Evolutionary conservation across 1,140 invertebrate genomes (phyloP).

Genomic region (Eufriesea mexicana): DNA sequence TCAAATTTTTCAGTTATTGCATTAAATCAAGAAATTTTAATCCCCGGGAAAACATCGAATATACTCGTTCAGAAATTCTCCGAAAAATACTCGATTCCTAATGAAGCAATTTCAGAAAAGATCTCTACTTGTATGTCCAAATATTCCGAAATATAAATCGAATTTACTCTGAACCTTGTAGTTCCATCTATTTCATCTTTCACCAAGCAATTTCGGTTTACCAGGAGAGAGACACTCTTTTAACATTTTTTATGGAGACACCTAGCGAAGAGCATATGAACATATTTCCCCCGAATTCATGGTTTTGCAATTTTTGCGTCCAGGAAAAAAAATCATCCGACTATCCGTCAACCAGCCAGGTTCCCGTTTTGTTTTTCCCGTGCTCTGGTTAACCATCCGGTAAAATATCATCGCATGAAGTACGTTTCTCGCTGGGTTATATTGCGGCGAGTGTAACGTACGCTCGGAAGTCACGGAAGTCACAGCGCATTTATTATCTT

Average conservation of each 20-base stretch:
- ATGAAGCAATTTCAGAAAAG: too few relatives aligned
- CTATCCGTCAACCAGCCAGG: not conserved
- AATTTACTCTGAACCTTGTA: too few relatives aligned
- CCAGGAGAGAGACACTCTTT: too few relatives aligned
- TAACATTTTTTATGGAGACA: not conserved
- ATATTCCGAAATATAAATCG: too few relatives aligned
- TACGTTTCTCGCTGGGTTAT: not conserved
- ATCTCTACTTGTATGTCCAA: too few relatives aligned
- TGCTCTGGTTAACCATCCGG: not conserved
- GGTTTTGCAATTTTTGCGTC: not conserved
- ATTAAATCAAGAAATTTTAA: too few relatives aligned
- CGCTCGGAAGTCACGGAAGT: constrained; percentile 33
- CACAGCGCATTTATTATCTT: constrained; percentile 46
- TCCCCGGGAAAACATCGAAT: too few relatives aligned
- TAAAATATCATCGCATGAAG: constrained; percentile 16
- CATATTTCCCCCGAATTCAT: not conserved
- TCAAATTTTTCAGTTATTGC: too few relatives aligned
- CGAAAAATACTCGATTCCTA: too few relatives aligned
- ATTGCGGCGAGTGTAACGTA: not conserved
- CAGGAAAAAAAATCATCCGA: not conserved
- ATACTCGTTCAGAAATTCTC: too few relatives aligned
- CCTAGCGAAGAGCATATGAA: not conserved
- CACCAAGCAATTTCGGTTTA: too few relatives aligned
- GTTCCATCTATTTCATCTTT: too few relatives aligned
- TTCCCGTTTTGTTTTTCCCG: not conserved